A percentile compares a stretch with the other conserved stretches of the same genome.
Evolutionary conservation across 2,888 invertebrate genomes (phyloP).

Genomic region (Orthonychiurus folsomi): DNA sequence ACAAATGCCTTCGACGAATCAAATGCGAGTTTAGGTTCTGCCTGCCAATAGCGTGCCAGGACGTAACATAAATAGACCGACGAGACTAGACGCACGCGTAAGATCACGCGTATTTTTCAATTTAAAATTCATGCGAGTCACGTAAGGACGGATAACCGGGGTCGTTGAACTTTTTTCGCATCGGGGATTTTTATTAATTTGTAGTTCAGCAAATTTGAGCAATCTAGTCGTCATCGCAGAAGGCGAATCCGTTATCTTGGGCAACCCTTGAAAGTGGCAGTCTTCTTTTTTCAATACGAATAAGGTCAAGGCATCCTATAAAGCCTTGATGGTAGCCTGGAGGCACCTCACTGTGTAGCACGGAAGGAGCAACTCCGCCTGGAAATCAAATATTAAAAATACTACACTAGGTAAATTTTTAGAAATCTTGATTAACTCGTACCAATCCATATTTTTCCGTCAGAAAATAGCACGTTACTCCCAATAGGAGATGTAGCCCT

Average conservation of each 20-base stretch:
- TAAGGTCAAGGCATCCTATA: constrained; percentile 61
- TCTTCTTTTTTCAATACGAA: constrained; percentile 50
- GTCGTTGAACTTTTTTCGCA: no score
- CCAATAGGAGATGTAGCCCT: constrained; percentile 59
- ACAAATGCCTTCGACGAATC: no score
- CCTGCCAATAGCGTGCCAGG: no score
- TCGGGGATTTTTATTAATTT: no score
- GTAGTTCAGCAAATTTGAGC: no score
- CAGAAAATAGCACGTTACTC: constrained; percentile 62
- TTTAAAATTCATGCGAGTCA: no score
- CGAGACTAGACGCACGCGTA: no score
- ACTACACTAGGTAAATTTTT: neutral
- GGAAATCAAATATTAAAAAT: constrained; percentile 18
- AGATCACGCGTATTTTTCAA: no score
- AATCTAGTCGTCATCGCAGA: constrained; percentile 37
- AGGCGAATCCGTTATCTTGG: constrained; percentile 35
- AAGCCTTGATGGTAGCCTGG: constrained; percentile 60
- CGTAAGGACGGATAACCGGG: no score
- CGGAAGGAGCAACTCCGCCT: constrained; percentile 59
- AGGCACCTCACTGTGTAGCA: constrained; percentile 60
- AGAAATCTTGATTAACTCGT: constrained; percentile 40
- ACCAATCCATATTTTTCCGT: constrained; percentile 72
- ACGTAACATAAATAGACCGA: no score
- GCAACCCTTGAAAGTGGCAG: constrained; percentile 39
- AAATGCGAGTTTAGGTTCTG: no score